Evolutionary conservation across 2,113 vertebrate species (phyloP).

Genomic region (Oplegnathus fasciatus): DNA sequence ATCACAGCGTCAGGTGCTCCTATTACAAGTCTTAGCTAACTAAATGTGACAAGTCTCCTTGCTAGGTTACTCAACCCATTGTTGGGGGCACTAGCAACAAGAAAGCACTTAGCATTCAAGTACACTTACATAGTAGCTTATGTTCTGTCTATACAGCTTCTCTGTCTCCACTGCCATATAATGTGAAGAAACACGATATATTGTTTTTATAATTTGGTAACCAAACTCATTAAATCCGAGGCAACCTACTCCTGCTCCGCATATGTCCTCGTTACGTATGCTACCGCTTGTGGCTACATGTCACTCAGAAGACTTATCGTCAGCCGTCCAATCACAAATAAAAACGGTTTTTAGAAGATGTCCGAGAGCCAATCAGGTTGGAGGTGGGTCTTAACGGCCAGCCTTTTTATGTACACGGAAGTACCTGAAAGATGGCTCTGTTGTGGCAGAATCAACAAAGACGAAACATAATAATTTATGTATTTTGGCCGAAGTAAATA

Average conservation of each 20-base stretch:
- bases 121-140: not conserved
- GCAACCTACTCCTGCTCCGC: slow-evolving; percentile 54
- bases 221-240: not conserved
- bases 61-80: slow-evolving; percentile 20
- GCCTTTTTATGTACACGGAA: slow-evolving; percentile 34
- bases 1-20: not conserved
- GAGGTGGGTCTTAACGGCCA: not conserved
- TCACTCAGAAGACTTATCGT: not conserved
- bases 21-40: not conserved
- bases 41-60: slow-evolving; percentile 1
- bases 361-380: slow-evolving; percentile 38
- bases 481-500: not conserved
- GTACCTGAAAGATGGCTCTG: not conserved
- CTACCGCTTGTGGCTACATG: not conserved
- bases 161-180: not conserved
- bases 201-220: not conserved
- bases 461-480: rapidly evolving
- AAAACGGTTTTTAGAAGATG: rapidly evolving
- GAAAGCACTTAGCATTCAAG: not conserved
- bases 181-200: not conserved
- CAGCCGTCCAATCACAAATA: slow-evolving; percentile 48
- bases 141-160: not conserved
- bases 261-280: slow-evolving; percentile 48
- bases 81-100: not conserved
- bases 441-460: not conserved